phyloP scores from a whole-genome alignment of 2,113 vertebrate genomes.

The Hippocampus abdominalis region DNA sequence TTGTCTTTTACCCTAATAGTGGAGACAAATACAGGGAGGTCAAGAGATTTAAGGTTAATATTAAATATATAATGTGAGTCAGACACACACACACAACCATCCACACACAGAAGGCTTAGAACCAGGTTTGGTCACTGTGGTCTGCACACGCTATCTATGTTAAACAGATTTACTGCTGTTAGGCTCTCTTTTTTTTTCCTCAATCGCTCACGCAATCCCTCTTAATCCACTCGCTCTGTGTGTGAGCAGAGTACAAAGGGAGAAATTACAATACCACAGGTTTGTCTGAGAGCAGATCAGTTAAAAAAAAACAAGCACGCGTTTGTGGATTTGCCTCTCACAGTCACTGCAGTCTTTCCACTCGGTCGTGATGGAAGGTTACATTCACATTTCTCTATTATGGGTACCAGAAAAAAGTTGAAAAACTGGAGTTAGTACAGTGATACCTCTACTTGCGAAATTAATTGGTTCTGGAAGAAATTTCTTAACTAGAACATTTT shows the following conservation, averaged over 20 bases:
- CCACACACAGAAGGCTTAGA: constrained; percentile 18
- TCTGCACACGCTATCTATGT: constrained; percentile 32
- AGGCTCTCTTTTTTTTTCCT: constrained; percentile 40
- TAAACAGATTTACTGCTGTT: constrained; percentile 51
- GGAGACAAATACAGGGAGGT: not conserved
- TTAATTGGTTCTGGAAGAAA: too few relatives aligned
- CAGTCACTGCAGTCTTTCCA: not conserved
- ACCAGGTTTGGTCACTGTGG: constrained; percentile 29
- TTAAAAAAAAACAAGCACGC: not conserved
- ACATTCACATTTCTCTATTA: not conserved
- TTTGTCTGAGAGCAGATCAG: constrained; percentile 9
- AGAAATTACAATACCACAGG: constrained; percentile 4
- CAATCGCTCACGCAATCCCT: constrained; percentile 35
- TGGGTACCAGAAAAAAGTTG: not conserved
- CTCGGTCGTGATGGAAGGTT: not conserved
- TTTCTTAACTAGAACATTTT: too few relatives aligned
- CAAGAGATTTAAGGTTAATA: constrained; percentile 1
- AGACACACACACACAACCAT: constrained; percentile 1
- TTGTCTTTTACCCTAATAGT: constrained; percentile 1
- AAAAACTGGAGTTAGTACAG: not conserved
- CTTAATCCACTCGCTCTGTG: constrained; percentile 44
- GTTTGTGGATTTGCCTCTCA: not conserved
- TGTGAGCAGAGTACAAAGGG: constrained; percentile 5
- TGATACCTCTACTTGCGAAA: too few relatives aligned
- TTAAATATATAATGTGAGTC: not conserved